Conservation (phyloP, 1,140 invertebrate species). For the Drosophila athabasca region DNA sequence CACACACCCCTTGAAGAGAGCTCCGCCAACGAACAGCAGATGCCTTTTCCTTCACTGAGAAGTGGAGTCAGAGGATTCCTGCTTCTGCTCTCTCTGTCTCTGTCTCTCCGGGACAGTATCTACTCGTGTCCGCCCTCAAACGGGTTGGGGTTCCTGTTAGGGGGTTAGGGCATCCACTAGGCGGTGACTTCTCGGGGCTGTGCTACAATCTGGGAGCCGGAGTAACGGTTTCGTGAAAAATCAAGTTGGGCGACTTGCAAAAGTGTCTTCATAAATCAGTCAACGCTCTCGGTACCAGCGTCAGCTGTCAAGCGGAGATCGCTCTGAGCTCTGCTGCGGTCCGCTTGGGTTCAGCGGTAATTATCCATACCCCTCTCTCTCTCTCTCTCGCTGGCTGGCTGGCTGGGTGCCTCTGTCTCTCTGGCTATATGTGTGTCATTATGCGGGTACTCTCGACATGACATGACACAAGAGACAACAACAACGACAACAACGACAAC, state of each 20-base stretch:
- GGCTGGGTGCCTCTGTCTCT: no score
- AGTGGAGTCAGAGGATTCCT: no score
- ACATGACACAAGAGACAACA: slow-evolving; percentile 17
- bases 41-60: neutral
- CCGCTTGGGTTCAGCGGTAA: slow-evolving; percentile 50
- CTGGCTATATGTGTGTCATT: slow-evolving; percentile 26
- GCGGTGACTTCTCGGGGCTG: neutral
- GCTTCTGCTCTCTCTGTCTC: no score
- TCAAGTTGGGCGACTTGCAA: slow-evolving; percentile 56
- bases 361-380: slow-evolving; percentile 11
- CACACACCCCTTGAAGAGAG: no score
- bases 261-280: slow-evolving; percentile 59
- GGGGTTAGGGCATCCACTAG: neutral
- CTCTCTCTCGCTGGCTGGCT: no score
- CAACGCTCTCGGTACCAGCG: slow-evolving; percentile 43
- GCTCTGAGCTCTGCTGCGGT: slow-evolving; percentile 12
- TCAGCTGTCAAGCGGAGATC: slow-evolving; percentile 51
- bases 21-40: neutral
- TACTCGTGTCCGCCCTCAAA: no score
- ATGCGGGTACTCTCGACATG: slow-evolving; percentile 32
- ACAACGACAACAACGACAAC: no score
- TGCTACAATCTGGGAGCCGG: slow-evolving; percentile 14
- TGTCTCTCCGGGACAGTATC: no score
- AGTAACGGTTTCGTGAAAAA: slow-evolving; percentile 54
- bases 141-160: no score